These are phyloP conservation scores for Acyrthosiphon pisum DNA, from an alignment of 1,140 invertebrate species.

Conservation along the genomic window DNA sequence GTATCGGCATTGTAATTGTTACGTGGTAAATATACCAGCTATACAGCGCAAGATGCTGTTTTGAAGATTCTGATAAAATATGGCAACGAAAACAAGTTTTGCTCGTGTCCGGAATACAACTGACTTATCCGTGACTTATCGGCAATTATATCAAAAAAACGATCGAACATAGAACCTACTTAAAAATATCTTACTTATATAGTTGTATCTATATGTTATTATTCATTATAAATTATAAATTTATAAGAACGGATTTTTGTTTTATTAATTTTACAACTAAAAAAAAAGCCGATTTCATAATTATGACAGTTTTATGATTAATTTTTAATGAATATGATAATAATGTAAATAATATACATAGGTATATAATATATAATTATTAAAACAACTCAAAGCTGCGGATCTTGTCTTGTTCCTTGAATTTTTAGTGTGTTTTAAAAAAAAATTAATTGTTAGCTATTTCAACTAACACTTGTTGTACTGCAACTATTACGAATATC, in stretches of 20 bases:
- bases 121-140: conserved; percentile 35
- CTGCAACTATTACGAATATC: not conserved
- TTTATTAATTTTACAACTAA: not conserved
- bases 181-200: not conserved
- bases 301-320: not conserved
- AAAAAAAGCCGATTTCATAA: not conserved
- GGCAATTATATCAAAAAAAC: conserved; percentile 8
- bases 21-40: not conserved
- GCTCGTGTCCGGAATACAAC: conserved; percentile 8
- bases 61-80: conserved; percentile 9
- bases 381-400: not conserved
- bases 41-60: not conserved
- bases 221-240: not conserved
- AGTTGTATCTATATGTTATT: not conserved
- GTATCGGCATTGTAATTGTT: not conserved
- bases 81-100: not conserved
- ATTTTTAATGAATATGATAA: not conserved
- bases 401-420: not conserved
- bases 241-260: not conserved
- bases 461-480: not conserved
- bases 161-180: not conserved
- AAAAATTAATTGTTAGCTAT: not conserved
- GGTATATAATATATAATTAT: not conserved
- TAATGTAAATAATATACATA: not conserved
- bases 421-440: not conserved